Percentiles rank a stretch among this genome's conserved stretches.
These are phyloP conservation scores for Ophion ellenae DNA, from an alignment of 2,888 invertebrate genomes.

Conservation along the genomic window DNA sequence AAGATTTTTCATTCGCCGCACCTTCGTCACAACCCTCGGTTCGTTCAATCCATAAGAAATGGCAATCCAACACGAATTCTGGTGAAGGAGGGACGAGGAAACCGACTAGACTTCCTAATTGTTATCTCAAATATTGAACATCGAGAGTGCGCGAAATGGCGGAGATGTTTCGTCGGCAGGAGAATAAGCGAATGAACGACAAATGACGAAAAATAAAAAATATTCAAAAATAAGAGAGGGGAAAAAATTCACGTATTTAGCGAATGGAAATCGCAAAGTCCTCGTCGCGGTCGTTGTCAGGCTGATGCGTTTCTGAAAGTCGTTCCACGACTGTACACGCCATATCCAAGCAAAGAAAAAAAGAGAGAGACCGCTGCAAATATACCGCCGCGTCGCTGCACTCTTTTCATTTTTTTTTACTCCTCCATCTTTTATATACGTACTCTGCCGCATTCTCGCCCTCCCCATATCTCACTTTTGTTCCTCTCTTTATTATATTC, in stretches of 20 bases:
- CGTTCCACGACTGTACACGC: conserved; percentile 38
- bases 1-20: too few species aligned
- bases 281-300: conserved; percentile 37
- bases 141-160: not conserved
- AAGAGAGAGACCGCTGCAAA: conserved; percentile 42
- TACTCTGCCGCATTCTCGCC: conserved; percentile 26
- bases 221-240: not conserved
- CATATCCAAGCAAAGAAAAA: conserved; percentile 5
- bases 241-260: conserved; percentile 25
- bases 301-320: conserved; percentile 51
- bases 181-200: conserved; percentile 27
- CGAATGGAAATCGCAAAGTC: conserved; percentile 52
- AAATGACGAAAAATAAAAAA: not conserved
- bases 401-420: conserved; percentile 24
- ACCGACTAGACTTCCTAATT: conserved; percentile 24
- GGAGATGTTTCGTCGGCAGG: conserved; percentile 1
- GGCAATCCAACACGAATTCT: too few species aligned
- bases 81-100: not conserved
- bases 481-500: conserved; percentile 15
- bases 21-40: too few species aligned
- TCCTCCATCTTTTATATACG: conserved; percentile 33
- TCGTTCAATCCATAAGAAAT: too few species aligned
- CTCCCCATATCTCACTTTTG: conserved; percentile 38
- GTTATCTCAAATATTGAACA: conserved; percentile 50
- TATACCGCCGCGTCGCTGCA: conserved; percentile 28